Evolutionary conservation across 2,888 invertebrate species (phyloP).

Genomic region (Caenorhabditis sp.): DNA sequence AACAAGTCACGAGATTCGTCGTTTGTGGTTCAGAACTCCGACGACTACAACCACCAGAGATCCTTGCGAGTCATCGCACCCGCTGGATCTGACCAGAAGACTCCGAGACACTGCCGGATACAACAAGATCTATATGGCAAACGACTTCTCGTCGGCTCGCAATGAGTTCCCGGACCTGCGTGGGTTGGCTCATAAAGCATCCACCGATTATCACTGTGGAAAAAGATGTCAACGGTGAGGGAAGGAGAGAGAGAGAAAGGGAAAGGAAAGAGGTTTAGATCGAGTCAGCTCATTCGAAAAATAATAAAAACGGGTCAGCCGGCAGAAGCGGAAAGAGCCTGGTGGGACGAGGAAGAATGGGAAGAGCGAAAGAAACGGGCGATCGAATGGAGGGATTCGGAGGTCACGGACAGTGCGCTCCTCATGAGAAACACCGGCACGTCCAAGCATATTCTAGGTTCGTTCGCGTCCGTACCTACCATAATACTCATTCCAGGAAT

Average conservation of each 20-base stretch:
- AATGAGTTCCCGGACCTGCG: conserved; percentile 64
- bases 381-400: conserved; percentile 33
- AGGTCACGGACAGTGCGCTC: conserved; percentile 17
- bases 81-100: conserved; percentile 54
- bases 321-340: conserved; percentile 48
- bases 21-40: conserved; percentile 24
- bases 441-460: conserved; percentile 48
- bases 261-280: conserved; percentile 23
- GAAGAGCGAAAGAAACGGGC: conserved; percentile 30
- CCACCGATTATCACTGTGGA: conserved; percentile 59
- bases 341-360: conserved; percentile 66
- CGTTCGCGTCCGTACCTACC: background rate
- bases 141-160: conserved; percentile 60
- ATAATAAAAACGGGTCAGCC: conserved; percentile 52
- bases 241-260: too few species aligned
- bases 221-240: conserved; percentile 45
- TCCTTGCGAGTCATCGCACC: conserved; percentile 63
- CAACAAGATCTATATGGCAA: conserved; percentile 68
- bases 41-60: conserved; percentile 46
- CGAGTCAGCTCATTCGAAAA: conserved; percentile 48
- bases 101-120: conserved; percentile 61
- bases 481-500: conserved; percentile 61
- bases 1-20: background rate
- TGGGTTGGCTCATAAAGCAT: conserved; percentile 48
- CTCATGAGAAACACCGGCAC: conserved; percentile 53